Evolutionary conservation across 2,888 invertebrate genomes (phyloP).

Genomic region (Pemphredon lugubris): DNA sequence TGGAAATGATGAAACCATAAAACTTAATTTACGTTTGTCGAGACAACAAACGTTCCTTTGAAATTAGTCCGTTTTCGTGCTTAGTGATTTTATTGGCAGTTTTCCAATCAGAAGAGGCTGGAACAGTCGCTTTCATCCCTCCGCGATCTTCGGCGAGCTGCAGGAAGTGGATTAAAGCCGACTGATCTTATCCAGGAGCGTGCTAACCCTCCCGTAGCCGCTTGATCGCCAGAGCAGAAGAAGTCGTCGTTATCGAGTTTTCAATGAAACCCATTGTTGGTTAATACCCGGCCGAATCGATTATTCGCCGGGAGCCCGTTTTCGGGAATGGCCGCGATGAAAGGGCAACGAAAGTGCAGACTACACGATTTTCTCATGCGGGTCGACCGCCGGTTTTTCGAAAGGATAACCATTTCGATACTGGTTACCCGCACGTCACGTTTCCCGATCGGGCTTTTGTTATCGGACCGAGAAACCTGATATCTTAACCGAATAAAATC

Average conservation of each 20-base stretch:
- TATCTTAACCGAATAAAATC: slow-evolving; percentile 45
- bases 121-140: slow-evolving; percentile 11
- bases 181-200: slow-evolving; percentile 53
- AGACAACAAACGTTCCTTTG: slow-evolving; percentile 16
- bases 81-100: slow-evolving; percentile 26
- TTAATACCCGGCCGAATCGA: slow-evolving; percentile 56
- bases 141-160: slow-evolving; percentile 18
- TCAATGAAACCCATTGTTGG: slow-evolving; percentile 60
- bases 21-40: too few species aligned
- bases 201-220: slow-evolving; percentile 34
- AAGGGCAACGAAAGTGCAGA: slow-evolving; percentile 44
- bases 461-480: slow-evolving; percentile 29
- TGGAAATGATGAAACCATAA: too few species aligned
- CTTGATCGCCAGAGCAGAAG: slow-evolving; percentile 54
- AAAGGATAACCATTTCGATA: slow-evolving; percentile 52
- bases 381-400: slow-evolving; percentile 37
- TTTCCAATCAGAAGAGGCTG: slow-evolving; percentile 27
- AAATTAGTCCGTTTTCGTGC: slow-evolving; percentile 25
- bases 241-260: slow-evolving; percentile 60
- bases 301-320: slow-evolving; percentile 52
- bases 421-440: slow-evolving; percentile 56
- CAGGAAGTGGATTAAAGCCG: slow-evolving; percentile 43
- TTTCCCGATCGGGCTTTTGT: slow-evolving; percentile 37
- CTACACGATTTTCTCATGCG: slow-evolving; percentile 49
- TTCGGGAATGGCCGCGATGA: slow-evolving; percentile 35